A percentile compares a stretch with the other conserved stretches of the same genome.
Evolutionary conservation across 2,113 vertebrate genomes (phyloP).

Genomic region (Excalfactoria chinensis): DNA sequence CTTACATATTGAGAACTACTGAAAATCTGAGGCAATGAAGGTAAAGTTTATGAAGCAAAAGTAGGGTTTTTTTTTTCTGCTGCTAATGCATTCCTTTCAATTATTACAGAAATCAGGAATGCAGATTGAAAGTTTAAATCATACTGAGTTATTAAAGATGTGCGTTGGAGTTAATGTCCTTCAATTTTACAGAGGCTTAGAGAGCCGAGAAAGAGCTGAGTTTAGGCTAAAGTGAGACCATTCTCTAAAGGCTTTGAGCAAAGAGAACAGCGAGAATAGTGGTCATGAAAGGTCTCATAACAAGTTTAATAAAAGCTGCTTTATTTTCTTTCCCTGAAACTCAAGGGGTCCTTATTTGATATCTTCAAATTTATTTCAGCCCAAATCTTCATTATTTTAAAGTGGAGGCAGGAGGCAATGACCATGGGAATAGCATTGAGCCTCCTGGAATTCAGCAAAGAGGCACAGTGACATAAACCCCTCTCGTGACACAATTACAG

Average conservation of each 20-base stretch:
- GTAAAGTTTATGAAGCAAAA: conserved; percentile 79
- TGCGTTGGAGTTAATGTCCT: conserved; percentile 60
- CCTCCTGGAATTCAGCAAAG: conserved; percentile 71
- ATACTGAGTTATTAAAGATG: conserved; percentile 66
- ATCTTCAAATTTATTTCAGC: conserved; percentile 83
- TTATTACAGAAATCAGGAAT: conserved; percentile 71
- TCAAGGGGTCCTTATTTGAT: conserved; percentile 78
- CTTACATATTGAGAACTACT: conserved; percentile 87
- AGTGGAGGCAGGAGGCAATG: conserved; percentile 71
- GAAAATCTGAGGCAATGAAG: conserved; percentile 79
- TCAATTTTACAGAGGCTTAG: conserved; percentile 76
- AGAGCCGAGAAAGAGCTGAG: conserved; percentile 74
- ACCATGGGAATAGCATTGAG: conserved; percentile 71
- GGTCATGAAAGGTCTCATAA: conserved; percentile 79
- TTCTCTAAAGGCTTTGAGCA: conserved; percentile 76
- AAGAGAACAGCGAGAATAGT: conserved; percentile 75
- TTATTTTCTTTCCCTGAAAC: conserved; percentile 79
- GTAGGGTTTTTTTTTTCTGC: conserved; percentile 44
- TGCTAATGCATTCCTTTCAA: conserved; percentile 80
- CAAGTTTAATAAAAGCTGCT: conserved; percentile 84
- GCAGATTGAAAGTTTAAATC: conserved; percentile 73
- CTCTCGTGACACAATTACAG: conserved; percentile 72
- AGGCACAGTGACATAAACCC: conserved; percentile 64
- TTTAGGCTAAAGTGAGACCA: conserved; percentile 75
- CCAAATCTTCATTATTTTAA: conserved; percentile 83